Evolutionary conservation across 2,888 invertebrate genomes (phyloP).

Genomic region (Drosophila eohydei): DNA sequence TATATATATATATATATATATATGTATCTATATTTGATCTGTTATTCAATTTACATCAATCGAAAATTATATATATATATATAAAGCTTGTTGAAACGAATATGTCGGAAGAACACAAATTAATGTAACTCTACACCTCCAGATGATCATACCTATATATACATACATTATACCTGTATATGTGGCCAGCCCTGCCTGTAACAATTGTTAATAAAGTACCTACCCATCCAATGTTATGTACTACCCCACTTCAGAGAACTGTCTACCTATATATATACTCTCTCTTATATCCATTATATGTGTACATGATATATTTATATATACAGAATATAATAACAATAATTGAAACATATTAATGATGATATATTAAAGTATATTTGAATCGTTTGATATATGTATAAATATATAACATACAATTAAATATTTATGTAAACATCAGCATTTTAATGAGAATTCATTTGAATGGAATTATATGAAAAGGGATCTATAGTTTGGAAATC

Average conservation of each 20-base stretch:
- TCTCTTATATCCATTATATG: slow-evolving; percentile 27
- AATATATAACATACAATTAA: slow-evolving; percentile 55
- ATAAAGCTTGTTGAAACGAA: slow-evolving; percentile 18
- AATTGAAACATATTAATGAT: slow-evolving; percentile 33
- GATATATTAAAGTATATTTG: slow-evolving; percentile 31
- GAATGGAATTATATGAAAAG: not conserved
- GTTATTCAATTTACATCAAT: slow-evolving; percentile 33
- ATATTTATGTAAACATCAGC: slow-evolving; percentile 52
- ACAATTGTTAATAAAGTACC: slow-evolving; percentile 55
- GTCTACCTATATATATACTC: slow-evolving; percentile 39
- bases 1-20: not conserved
- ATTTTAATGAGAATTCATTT: not conserved
- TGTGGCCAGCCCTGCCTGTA: slow-evolving; percentile 34
- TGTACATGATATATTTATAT: slow-evolving; percentile 14
- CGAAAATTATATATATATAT: slow-evolving; percentile 9
- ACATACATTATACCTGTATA: slow-evolving; percentile 1
- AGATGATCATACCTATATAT: slow-evolving; percentile 9
- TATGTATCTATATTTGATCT: slow-evolving; percentile 26
- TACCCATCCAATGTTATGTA: slow-evolving; percentile 27
- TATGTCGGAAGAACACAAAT: slow-evolving; percentile 37
- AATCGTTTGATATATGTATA: slow-evolving; percentile 50
- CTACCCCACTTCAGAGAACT: slow-evolving; percentile 21
- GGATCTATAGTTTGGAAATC: too few relatives aligned
- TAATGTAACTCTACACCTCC: slow-evolving; percentile 12
- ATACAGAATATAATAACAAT: slow-evolving; percentile 9